phyloP scores from a whole-genome alignment of 2,113 vertebrate species.

The Melanerpes aurifrons region DNA sequence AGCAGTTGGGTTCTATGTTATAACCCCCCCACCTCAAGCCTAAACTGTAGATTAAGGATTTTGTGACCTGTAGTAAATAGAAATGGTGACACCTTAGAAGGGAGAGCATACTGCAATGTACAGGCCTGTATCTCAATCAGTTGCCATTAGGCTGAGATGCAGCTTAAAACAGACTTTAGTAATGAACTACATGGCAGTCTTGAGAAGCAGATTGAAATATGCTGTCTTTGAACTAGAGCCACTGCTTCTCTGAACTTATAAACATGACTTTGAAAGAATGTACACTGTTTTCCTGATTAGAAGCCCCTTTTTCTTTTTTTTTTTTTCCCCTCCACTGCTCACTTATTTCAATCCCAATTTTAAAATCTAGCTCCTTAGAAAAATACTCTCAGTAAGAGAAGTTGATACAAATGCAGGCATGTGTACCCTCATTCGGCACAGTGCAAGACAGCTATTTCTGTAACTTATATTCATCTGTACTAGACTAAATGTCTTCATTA shows the following conservation, averaged over 20 bases:
- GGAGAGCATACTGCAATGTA: background rate
- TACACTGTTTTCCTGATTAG: constrained; percentile 60
- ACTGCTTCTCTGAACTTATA: constrained; percentile 55
- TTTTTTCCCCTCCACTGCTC: constrained; percentile 35
- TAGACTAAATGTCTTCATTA: background rate
- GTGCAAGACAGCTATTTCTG: background rate
- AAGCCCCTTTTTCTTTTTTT: background rate
- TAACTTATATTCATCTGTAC: background rate
- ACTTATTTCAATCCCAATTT: constrained; percentile 38
- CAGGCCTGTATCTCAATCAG: background rate
- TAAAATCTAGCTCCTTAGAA: constrained; percentile 52
- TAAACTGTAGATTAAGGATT: background rate
- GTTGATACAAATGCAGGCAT: background rate
- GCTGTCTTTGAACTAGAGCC: constrained; percentile 49
- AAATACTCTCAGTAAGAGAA: constrained; percentile 43
- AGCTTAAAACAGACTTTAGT: background rate
- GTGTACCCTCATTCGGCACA: background rate
- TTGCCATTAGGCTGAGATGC: background rate
- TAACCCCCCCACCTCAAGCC: background rate
- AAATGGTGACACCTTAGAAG: background rate
- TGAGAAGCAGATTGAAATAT: constrained; percentile 40
- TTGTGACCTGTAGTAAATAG: background rate
- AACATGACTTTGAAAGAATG: constrained; percentile 68
- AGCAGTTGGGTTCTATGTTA: background rate
- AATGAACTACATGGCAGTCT: constrained; percentile 9